These are phyloP conservation scores for Philypnodon macrostomus DNA, from an alignment of 2,797 vertebrate genomes.

Conservation along the genomic window DNA sequence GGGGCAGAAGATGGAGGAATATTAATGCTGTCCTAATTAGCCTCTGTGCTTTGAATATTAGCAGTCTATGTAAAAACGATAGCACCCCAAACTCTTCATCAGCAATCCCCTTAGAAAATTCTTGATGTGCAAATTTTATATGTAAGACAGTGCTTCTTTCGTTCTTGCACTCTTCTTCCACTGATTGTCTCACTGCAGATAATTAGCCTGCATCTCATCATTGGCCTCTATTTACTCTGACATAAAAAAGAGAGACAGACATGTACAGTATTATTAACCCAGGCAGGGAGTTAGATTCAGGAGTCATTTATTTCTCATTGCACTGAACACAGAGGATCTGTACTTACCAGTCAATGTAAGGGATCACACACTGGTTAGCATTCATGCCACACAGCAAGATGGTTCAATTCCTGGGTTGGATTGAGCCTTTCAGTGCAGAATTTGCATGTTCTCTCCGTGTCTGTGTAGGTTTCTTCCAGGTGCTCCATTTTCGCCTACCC, in stretches of 20 bases:
- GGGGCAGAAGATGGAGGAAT: conserved; percentile 22
- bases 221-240: conserved; percentile 19
- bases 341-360: background rate
- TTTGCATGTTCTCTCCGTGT: too few relatives aligned
- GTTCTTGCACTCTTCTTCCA: conserved; percentile 18
- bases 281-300: conserved; percentile 13
- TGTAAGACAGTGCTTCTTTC: background rate
- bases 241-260: conserved; percentile 31
- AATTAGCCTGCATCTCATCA: conserved; percentile 53
- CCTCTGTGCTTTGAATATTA: conserved; percentile 48
- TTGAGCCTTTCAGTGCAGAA: too few relatives aligned
- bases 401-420: too few relatives aligned
- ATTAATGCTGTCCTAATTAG: conserved; percentile 65
- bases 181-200: conserved; percentile 40
- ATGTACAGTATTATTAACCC: conserved; percentile 29
- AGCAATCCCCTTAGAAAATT: conserved; percentile 39
- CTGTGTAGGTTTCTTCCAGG: too few relatives aligned
- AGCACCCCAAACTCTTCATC: conserved; percentile 43
- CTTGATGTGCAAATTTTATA: conserved; percentile 36
- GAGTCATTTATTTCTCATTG: too few relatives aligned
- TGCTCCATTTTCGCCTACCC: too few relatives aligned
- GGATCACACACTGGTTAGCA: background rate
- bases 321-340: too few relatives aligned
- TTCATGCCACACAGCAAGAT: too few relatives aligned
- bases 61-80: conserved; percentile 32